phyloP scores from a whole-genome alignment of 2,113 vertebrate genomes.

The Carollia perspicillata region DNA sequence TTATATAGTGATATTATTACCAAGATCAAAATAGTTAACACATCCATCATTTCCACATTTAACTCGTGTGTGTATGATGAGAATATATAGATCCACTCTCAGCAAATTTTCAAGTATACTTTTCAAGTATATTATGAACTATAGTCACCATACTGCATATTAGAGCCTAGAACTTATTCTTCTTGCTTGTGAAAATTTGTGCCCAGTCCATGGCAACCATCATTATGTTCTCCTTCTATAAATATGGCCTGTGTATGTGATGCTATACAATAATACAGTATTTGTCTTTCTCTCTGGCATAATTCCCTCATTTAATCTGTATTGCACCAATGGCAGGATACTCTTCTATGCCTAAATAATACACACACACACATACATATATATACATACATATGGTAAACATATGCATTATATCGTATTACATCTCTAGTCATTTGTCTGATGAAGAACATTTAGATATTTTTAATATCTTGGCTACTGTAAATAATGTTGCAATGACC shows the following conservation, averaged over 20 bases:
- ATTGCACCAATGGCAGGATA: not conserved
- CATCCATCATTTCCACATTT: not conserved
- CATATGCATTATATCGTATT: not conserved
- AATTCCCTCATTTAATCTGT: not conserved
- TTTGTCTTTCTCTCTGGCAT: not conserved
- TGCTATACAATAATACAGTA: not conserved
- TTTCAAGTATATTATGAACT: too few species aligned
- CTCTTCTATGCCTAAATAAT: not conserved
- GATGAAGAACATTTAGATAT: not conserved
- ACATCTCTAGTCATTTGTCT: not conserved
- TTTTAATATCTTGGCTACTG: not conserved
- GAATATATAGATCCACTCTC: too few species aligned
- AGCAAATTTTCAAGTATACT: too few species aligned
- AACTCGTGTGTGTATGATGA: not conserved
- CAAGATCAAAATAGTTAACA: not conserved
- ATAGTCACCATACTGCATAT: not conserved
- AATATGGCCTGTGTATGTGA: not conserved
- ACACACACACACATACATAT: too few species aligned
- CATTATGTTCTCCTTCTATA: not conserved
- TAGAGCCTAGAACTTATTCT: not conserved
- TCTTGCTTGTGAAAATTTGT: not conserved
- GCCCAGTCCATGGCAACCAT: not conserved
- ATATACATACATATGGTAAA: not conserved
- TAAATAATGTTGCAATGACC: too few species aligned
- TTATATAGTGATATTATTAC: not conserved